phyloP scores from a whole-genome alignment of 2,888 invertebrate genomes.

The Petrolisthes manimaculis region DNA sequence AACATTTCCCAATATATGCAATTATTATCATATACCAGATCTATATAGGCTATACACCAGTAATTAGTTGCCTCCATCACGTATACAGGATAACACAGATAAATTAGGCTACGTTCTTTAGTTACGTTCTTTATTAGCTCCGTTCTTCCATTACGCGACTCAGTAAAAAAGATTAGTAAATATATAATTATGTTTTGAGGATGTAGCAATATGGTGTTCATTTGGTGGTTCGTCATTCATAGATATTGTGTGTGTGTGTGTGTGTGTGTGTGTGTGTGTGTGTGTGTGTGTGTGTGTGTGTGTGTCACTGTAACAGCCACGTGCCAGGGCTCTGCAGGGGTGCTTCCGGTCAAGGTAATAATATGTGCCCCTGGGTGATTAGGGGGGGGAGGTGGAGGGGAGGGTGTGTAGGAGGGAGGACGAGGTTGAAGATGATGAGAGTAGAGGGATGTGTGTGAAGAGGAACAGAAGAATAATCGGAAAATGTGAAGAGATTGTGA shows the following conservation, averaged over 20 bases:
- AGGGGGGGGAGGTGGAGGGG: not conserved
- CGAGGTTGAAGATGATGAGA: not conserved
- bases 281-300: slow-evolving; percentile 31
- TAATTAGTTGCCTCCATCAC: no score
- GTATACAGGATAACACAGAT: no score
- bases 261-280: slow-evolving; percentile 26
- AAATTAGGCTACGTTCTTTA: no score
- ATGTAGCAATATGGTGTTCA: not conserved
- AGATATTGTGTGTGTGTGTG: no score
- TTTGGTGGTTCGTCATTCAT: not conserved
- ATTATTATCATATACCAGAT: no score
- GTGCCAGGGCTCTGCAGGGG: no score
- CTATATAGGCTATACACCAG: no score
- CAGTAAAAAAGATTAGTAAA: no score
- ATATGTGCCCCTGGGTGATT: not conserved
- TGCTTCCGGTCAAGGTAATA: not conserved
- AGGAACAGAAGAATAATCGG: not conserved
- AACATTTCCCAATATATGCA: no score
- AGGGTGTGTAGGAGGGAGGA: not conserved
- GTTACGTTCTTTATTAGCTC: no score
- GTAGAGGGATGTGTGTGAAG: not conserved
- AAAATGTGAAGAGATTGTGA: not conserved
- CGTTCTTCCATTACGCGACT: no score
- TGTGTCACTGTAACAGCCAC: slow-evolving; percentile 7
- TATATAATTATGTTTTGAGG: not conserved